These are phyloP conservation scores for Coreoperca whiteheadi DNA, from an alignment of 2,113 vertebrate species.

Conservation along the genomic window DNA sequence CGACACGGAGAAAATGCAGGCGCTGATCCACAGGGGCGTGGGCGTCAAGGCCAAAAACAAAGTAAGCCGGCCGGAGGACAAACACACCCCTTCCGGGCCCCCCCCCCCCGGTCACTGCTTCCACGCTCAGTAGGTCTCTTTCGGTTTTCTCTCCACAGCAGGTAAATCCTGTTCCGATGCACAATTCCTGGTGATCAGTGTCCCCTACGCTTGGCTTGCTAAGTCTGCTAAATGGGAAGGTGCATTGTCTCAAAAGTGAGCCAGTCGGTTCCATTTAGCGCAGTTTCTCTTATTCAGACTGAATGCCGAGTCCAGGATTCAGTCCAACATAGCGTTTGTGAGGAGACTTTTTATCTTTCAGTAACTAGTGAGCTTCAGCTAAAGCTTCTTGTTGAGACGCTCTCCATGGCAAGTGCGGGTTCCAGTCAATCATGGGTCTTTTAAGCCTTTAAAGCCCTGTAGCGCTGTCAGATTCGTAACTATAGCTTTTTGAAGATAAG, in stretches of 20 bases:
- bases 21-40: slow-evolving; percentile 88
- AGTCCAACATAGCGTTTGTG: too few species aligned
- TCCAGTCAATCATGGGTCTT: too few species aligned
- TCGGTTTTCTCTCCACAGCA: neutral
- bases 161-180: neutral
- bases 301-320: too few species aligned
- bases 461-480: too few species aligned
- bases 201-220: neutral
- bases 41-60: slow-evolving; percentile 89
- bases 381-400: too few species aligned
- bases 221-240: neutral
- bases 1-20: slow-evolving; percentile 82
- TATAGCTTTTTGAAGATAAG: neutral
- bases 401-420: too few species aligned
- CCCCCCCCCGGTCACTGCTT: neutral
- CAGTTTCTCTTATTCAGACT: neutral
- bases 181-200: neutral
- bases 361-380: too few species aligned
- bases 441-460: too few species aligned
- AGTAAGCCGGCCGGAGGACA: slow-evolving; percentile 71
- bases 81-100: neutral
- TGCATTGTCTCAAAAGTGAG: neutral
- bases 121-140: neutral
- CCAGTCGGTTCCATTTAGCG: neutral
- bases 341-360: too few species aligned